Evolutionary conservation across 2,797 vertebrate species (phyloP), one percentile per base, ranked within the genome.

Genomic region (Lophius americanus): DNA sequence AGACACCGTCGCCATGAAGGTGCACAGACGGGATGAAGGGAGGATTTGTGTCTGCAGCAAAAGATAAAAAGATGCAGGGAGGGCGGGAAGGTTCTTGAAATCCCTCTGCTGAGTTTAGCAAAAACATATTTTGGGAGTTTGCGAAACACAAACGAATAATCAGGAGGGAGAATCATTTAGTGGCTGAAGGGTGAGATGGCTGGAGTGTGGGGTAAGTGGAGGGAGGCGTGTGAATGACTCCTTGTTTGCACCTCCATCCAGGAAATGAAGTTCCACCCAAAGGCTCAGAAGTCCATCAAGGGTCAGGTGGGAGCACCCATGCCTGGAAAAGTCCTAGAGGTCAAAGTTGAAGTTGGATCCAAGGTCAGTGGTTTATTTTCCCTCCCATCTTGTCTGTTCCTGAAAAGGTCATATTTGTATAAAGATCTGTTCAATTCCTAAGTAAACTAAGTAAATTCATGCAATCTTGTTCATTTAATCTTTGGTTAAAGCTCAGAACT

Each of bases 201-300:
- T 23, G 23, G 23, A 23, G 23, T 23, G 23, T 23, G 23, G 41
- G 50, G n/a, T 32, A 59, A 64, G 37, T 33, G 46, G 54, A 38
- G 6, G 42, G 42, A 10, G 3, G 2, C 64, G 68, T 7, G 60
- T 4, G 23, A 41, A 32, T 36, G 58, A 57, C 39, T 78, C 8
- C 71, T 32, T 59, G 46, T 78, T 54, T 82, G 23, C 73, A 38
- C 48, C 53, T 67, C 43, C 58, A 61, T 52, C 51, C 66, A 98
- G 97, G 96, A 97, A 85, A 96, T 97, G 95, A 96, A 97, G 82
- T 96, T 98, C 89, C 96, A 98, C 69, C 97, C 96, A 44, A 98
- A 98, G 76, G 97, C 96, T 51, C 92, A 95, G 75, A 97, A 97
- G 84, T 95, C 96, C 0, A 94, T 96, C 57, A 95, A 95, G 76